Evolutionary conservation across 2,797 vertebrate genomes (phyloP).

Genomic region (Acrossocheilus wenchowensis): DNA sequence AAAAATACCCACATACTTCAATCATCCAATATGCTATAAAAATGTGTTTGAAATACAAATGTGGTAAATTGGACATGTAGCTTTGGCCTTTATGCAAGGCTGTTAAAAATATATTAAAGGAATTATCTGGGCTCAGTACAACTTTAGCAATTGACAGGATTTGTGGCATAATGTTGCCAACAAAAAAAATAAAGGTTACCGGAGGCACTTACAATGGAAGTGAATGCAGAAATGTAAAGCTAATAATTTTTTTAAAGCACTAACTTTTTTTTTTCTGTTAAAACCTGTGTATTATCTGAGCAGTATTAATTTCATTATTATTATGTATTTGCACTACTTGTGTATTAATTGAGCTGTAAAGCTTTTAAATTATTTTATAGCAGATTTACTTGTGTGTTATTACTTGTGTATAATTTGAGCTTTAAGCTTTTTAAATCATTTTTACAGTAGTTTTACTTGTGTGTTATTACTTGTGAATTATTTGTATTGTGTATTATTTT

Average conservation of each 20-base stretch:
- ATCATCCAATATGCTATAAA: conserved; percentile 5
- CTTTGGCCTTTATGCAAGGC: background rate
- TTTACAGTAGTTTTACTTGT: too few species aligned
- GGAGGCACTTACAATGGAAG: background rate
- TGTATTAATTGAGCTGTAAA: background rate
- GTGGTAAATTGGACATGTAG: background rate
- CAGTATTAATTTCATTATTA: too few species aligned
- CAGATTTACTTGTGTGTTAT: background rate
- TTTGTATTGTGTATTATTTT: too few species aligned
- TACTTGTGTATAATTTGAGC: background rate
- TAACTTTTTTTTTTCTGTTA: background rate
- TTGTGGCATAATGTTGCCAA: background rate
- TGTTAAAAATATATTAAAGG: background rate
- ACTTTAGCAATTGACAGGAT: background rate
- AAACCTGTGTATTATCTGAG: background rate
- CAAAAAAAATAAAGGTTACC: background rate
- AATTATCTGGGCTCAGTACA: background rate
- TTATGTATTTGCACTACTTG: too few species aligned
- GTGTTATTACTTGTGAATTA: too few species aligned
- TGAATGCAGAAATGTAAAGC: background rate
- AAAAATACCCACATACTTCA: conserved; percentile 9
- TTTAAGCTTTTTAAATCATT: too few species aligned
- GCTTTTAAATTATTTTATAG: background rate
- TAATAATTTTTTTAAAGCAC: background rate
- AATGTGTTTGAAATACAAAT: background rate